Evolutionary conservation across 2,113 vertebrate genomes (phyloP).

Genomic region (Bathybates hornii): DNA sequence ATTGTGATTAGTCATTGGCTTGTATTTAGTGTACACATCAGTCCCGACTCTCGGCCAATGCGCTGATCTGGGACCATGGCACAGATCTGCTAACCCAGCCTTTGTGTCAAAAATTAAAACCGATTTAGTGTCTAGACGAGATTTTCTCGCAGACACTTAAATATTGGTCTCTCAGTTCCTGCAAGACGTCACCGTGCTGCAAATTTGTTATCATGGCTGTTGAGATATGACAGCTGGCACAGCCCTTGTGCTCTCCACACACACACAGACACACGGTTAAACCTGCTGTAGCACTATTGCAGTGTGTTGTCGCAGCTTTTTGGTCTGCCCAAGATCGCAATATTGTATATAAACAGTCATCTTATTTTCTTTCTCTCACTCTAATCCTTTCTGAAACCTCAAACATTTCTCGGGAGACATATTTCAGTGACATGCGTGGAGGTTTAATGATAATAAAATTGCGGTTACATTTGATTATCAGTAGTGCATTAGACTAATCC

Average conservation of each 20-base stretch:
- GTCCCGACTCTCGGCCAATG: neutral
- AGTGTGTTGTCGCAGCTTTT: neutral
- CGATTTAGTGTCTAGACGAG: neutral
- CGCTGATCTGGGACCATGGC: neutral
- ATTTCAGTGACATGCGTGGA: neutral
- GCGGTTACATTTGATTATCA: neutral
- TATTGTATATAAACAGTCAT: neutral
- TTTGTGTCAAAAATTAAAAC: neutral
- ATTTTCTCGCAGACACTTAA: neutral
- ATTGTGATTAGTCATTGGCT: neutral
- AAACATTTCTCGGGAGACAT: neutral
- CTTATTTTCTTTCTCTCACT: neutral
- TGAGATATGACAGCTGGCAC: neutral
- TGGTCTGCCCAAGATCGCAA: constrained; percentile 10
- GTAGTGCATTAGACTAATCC: constrained; percentile 18
- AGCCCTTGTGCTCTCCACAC: neutral
- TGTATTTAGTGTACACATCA: neutral
- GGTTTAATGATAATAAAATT: neutral
- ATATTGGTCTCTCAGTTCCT: neutral
- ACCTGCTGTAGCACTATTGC: neutral
- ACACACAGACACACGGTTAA: neutral
- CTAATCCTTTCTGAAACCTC: neutral
- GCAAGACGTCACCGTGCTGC: neutral
- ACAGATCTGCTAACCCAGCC: neutral
- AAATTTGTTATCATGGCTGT: neutral